A percentile compares a stretch with the other conserved stretches of the same genome.
Conservation (phyloP, 2,888 invertebrate genomes). For the Athalia cordata region DNA sequence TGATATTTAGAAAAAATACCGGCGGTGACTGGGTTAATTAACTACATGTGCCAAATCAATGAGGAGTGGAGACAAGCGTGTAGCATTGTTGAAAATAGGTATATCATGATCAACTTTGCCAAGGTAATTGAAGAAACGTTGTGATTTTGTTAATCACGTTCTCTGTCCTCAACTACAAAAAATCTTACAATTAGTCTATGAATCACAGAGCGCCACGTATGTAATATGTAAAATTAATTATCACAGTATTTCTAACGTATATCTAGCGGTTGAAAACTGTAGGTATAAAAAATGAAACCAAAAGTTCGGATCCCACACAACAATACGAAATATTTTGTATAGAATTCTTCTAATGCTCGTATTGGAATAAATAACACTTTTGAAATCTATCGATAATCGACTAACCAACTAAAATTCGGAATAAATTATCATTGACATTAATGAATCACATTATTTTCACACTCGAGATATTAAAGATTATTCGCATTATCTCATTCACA, state of each 20-base stretch:
- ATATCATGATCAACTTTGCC: neutral
- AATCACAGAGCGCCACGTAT: constrained; percentile 19
- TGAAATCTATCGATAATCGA: constrained; percentile 11
- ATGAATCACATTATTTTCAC: constrained; percentile 43
- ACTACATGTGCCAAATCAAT: constrained; percentile 28
- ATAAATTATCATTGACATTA: neutral
- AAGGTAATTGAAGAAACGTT: constrained; percentile 1
- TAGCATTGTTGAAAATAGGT: neutral
- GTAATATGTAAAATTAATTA: constrained; percentile 15
- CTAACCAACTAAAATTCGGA: neutral
- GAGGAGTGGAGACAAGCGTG: neutral
- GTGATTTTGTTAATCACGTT: too few relatives aligned
- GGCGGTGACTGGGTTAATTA: constrained; percentile 8
- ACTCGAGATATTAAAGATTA: constrained; percentile 43
- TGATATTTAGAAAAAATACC: neutral
- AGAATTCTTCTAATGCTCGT: constrained; percentile 36
- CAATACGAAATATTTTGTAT: constrained; percentile 32
- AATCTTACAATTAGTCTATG: neutral
- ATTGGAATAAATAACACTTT: neutral
- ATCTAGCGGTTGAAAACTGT: constrained; percentile 14
- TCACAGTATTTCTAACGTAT: constrained; percentile 2
- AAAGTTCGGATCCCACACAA: constrained; percentile 19
- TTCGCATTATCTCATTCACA: constrained; percentile 8
- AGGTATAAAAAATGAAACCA: constrained; percentile 1
- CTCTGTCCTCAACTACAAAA: too few relatives aligned